Evolutionary conservation across 1,140 invertebrate species (phyloP).

Genomic region (Trachymyrmex cornetzi): DNA sequence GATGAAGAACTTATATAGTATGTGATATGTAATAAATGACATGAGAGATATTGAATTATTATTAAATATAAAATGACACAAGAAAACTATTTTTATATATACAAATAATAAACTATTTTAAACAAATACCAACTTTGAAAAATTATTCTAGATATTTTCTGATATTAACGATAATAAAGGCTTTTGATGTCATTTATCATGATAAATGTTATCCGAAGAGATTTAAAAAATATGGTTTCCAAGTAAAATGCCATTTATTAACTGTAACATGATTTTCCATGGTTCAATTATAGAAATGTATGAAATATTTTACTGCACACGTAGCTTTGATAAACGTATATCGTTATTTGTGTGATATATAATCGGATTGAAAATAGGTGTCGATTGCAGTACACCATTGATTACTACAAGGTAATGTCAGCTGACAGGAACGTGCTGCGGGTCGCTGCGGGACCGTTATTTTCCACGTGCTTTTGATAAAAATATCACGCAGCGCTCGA

Average conservation of each 20-base stretch:
- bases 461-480: constrained; percentile 47
- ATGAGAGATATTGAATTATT: not conserved
- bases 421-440: constrained; percentile 8
- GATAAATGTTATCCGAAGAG: not conserved
- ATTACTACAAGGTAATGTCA: constrained; percentile 40
- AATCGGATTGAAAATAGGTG: constrained; percentile 28
- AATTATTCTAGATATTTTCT: not conserved
- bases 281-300: not conserved
- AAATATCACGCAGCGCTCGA: constrained; percentile 30
- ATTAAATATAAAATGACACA: not conserved
- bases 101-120: not conserved
- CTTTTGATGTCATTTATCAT: constrained; percentile 1
- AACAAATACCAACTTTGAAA: not conserved
- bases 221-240: not conserved
- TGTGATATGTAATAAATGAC: not conserved
- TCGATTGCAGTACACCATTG: constrained; percentile 36
- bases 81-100: too few relatives aligned
- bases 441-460: constrained; percentile 5
- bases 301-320: not conserved
- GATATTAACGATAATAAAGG: not conserved
- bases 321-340: constrained; percentile 2
- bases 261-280: not conserved
- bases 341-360: constrained; percentile 22
- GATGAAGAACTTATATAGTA: not conserved
- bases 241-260: not conserved